Evolutionary conservation across 1,140 invertebrate species (phyloP), one percentile per base, ranked within the genome.

Genomic region (Calliopsis andreniformis): DNA sequence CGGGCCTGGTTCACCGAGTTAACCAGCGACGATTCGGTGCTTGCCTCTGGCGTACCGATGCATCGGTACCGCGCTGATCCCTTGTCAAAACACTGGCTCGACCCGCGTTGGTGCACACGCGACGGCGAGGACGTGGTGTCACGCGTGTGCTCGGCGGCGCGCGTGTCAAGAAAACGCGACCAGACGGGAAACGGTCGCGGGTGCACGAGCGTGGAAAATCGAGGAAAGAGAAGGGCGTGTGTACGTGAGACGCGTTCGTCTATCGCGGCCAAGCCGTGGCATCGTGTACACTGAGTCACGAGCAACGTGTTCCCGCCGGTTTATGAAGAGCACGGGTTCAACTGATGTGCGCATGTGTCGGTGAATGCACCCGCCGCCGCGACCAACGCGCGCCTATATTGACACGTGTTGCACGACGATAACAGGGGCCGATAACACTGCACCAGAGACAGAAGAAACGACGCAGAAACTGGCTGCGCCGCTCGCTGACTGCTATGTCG

Each of bases 261-360:
- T 80, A 80, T 78, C 68, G 42, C 62, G 43, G 56, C 53, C 67
- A 61, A 78, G 18, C 56, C 42, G 47, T 76, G 62, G 79, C 67
- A 72, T 80, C 66, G 32, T 78, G 58, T 80, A 68, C 7, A 81
- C 79, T 78, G 79, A 81, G 55, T 81, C 79, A 73, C 43, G 69
- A 30, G 73, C 6, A 77, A 78, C 69, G 63, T 72, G 55, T 70
- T 72, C 59, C 75, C 61, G 68, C 76, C 68, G 79, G 58, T 68
- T 81, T 81, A 81, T 78, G 73, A 77, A 68, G 53, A 66, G 67
- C 25, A 43, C 42, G 35, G 35, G 25, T 66, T 61, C 45, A n/a
- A 25, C 53, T 45, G 25, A 42, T 63, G 69, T 73, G 77, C 77
- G 70, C 77, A 66, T 79, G 77, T 72, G 69, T 78, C 76, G 55